These are phyloP conservation scores for Bombyx huttoni DNA, from an alignment of 2,888 invertebrate species.

Conservation along the genomic window DNA sequence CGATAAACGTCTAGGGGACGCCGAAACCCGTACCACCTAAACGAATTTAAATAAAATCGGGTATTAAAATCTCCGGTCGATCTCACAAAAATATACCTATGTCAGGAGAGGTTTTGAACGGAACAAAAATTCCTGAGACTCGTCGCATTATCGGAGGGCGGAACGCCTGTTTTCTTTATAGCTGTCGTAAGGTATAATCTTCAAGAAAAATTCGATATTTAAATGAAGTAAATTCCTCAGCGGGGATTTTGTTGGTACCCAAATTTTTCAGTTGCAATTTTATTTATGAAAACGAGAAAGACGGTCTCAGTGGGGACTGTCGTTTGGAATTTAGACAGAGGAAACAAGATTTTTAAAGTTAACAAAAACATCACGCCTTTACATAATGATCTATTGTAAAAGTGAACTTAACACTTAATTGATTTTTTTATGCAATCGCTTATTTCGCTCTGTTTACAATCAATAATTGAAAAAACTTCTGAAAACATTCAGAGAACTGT, in stretches of 20 bases:
- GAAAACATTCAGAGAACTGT: too few relatives aligned
- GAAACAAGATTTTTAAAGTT: not conserved
- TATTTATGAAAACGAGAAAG: constrained; percentile 48
- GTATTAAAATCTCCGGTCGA: constrained; percentile 68
- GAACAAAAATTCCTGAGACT: constrained; percentile 69
- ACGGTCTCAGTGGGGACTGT: constrained; percentile 13
- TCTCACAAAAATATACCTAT: constrained; percentile 69
- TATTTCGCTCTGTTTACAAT: too few relatives aligned
- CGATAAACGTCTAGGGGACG: constrained; percentile 61
- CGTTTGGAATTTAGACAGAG: not conserved
- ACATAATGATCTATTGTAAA: not conserved
- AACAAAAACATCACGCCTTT: not conserved
- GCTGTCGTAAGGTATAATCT: constrained; percentile 73
- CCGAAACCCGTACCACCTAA: constrained; percentile 59
- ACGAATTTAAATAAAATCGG: constrained; percentile 71
- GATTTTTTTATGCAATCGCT: too few relatives aligned
- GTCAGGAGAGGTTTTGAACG: constrained; percentile 69
- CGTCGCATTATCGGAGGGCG: constrained; percentile 69
- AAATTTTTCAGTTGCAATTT: constrained; percentile 55
- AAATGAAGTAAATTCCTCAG: constrained; percentile 67
- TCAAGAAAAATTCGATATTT: constrained; percentile 73
- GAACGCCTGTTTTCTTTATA: constrained; percentile 69
- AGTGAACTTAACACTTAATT: too few relatives aligned
- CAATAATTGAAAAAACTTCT: too few relatives aligned
- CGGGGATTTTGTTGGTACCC: constrained; percentile 53